Percentiles rank a stretch among this genome's conserved stretches.
These are phyloP conservation scores for Subanguina moxae DNA, from an alignment of 1,140 invertebrate species.

Conservation along the genomic window DNA sequence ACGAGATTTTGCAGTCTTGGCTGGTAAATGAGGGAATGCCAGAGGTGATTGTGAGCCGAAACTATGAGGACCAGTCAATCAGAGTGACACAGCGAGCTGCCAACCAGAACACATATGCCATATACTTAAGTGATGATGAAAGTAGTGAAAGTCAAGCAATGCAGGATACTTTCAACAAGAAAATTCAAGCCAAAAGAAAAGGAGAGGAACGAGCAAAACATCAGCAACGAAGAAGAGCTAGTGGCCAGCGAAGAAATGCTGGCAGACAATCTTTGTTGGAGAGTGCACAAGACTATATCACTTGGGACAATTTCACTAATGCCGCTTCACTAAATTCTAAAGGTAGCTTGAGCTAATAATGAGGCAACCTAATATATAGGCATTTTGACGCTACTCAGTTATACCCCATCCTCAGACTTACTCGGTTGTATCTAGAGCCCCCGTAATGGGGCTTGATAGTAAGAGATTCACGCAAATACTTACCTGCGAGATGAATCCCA, in stretches of 20 bases:
- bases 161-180: not conserved
- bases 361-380: no score
- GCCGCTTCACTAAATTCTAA: not conserved
- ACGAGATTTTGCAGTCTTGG: conserved; percentile 52
- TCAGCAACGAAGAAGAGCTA: not conserved
- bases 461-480: no score
- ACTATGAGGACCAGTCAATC: conserved; percentile 56
- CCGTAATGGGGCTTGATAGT: no score
- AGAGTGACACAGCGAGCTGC: conserved; percentile 41
- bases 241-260: not conserved
- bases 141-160: not conserved
- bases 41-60: conserved; percentile 51
- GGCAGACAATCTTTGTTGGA: conserved; percentile 5
- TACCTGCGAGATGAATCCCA: no score
- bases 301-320: conserved; percentile 1
- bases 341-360: no score
- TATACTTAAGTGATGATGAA: conserved; percentile 22
- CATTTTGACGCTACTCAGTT: no score
- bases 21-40: conserved; percentile 54
- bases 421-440: no score
- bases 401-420: no score
- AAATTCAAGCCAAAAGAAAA: not conserved
- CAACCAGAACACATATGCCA: conserved; percentile 46
- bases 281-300: not conserved
- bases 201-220: conserved; percentile 5